Evolutionary conservation across 2,113 vertebrate species (phyloP).

Genomic region (Dipodomys merriami): DNA sequence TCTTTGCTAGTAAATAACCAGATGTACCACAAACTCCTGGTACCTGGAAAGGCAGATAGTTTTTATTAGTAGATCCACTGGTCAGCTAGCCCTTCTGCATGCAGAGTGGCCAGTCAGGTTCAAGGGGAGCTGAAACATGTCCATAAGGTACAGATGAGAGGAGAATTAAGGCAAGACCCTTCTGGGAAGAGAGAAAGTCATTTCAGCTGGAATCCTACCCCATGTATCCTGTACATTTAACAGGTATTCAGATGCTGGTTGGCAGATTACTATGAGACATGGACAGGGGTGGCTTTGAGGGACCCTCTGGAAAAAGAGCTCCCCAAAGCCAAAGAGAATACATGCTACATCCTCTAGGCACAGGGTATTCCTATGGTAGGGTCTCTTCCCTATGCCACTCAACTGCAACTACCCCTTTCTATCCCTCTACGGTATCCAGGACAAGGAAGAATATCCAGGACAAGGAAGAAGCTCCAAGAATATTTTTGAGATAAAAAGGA

Average conservation of each 20-base stretch:
- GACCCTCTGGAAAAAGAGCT: neutral
- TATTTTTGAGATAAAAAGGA: neutral
- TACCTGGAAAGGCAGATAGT: neutral
- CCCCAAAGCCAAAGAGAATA: neutral
- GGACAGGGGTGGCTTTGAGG: neutral
- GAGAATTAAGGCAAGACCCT: neutral
- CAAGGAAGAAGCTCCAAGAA: neutral
- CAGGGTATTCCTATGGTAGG: accelerated
- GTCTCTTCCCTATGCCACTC: neutral
- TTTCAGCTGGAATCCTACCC: neutral
- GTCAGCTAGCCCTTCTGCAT: neutral
- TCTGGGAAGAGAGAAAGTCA: accelerated
- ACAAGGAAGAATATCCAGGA: neutral
- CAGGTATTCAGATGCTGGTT: conserved; percentile 40
- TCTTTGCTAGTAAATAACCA: conserved; percentile 40
- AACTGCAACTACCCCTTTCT: neutral
- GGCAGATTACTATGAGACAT: neutral
- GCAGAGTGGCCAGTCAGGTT: accelerated
- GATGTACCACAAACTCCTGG: neutral
- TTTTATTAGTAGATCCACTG: neutral
- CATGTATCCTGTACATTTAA: neutral
- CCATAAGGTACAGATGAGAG: accelerated
- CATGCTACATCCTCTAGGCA: neutral
- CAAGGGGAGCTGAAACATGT: neutral
- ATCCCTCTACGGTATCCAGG: neutral